Percentiles rank a stretch among this genome's conserved stretches.
These are phyloP conservation scores for Mormyrus lacerda DNA, from an alignment of 2,113 vertebrate species.

Conservation along the genomic window DNA sequence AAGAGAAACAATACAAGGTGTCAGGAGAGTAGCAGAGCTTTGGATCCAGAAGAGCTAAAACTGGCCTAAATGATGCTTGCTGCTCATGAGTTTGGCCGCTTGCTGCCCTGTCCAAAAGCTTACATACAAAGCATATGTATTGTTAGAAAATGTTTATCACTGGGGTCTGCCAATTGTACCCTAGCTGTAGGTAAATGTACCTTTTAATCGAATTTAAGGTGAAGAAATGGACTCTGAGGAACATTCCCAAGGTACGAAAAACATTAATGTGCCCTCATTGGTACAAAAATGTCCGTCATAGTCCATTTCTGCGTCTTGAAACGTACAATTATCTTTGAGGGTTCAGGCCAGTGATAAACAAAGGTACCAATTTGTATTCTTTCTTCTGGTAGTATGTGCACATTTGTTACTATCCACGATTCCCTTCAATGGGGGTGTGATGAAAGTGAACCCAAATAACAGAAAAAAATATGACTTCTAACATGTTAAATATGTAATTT, in stretches of 20 bases:
- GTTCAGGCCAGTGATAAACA: neutral
- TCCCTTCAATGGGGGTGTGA: neutral
- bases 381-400: neutral
- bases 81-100: neutral
- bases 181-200: neutral
- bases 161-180: neutral
- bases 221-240: neutral
- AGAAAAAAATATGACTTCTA: neutral
- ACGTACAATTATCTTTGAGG: neutral
- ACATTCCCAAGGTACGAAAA: neutral
- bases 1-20: neutral
- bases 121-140: neutral
- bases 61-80: neutral
- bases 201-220: neutral
- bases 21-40: neutral
- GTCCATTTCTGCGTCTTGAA: neutral
- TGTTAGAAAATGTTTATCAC: neutral
- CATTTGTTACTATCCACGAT: neutral
- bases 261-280: neutral
- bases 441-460: neutral
- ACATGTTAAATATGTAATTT: neutral
- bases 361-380: neutral
- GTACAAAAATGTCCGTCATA: neutral
- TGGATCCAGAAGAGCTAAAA: neutral
- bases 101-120: neutral